A percentile compares a stretch with the other conserved stretches of the same genome.
Evolutionary conservation across 2,113 vertebrate genomes (phyloP).

Genomic region (Eubucco bourcierii): DNA sequence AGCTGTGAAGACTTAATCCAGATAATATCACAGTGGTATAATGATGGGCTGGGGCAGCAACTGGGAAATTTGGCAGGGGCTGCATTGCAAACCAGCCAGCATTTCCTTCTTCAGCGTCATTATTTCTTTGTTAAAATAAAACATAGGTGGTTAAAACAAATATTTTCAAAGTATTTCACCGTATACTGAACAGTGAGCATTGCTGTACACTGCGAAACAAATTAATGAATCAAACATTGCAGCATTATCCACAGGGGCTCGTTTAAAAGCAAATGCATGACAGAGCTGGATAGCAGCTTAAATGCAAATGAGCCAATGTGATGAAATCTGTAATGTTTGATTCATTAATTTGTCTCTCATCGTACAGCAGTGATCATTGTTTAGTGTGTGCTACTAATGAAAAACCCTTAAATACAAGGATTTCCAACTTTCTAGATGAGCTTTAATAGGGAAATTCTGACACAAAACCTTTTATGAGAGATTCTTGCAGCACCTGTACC

Average conservation of each 20-base stretch:
- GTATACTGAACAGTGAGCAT: conserved; percentile 47
- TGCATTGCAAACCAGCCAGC: not conserved
- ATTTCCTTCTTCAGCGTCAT: not conserved
- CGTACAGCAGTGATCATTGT: conserved; percentile 59
- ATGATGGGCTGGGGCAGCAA: conserved; percentile 58
- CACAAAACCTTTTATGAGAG: not conserved
- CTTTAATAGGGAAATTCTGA: not conserved
- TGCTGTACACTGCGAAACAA: conserved; percentile 54
- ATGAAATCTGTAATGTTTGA: conserved; percentile 69
- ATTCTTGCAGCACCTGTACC: conserved; percentile 2
- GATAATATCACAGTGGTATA: conserved; percentile 68
- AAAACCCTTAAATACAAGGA: conserved; percentile 22
- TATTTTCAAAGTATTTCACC: conserved; percentile 38
- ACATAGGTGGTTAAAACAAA: conserved; percentile 47
- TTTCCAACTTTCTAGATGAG: conserved; percentile 5
- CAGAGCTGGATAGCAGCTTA: conserved; percentile 66
- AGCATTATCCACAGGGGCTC: conserved; percentile 65
- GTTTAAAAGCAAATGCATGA: conserved; percentile 67
- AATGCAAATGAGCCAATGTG: conserved; percentile 60
- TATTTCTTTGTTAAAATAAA: conserved; percentile 41
- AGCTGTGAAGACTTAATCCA: conserved; percentile 70
- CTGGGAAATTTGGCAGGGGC: conserved; percentile 58
- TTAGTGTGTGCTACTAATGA: conserved; percentile 43
- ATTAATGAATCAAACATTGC: conserved; percentile 67
- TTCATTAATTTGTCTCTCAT: conserved; percentile 70